phyloP scores from a whole-genome alignment of 2,888 invertebrate genomes.

The Drosophila greeni region DNA sequence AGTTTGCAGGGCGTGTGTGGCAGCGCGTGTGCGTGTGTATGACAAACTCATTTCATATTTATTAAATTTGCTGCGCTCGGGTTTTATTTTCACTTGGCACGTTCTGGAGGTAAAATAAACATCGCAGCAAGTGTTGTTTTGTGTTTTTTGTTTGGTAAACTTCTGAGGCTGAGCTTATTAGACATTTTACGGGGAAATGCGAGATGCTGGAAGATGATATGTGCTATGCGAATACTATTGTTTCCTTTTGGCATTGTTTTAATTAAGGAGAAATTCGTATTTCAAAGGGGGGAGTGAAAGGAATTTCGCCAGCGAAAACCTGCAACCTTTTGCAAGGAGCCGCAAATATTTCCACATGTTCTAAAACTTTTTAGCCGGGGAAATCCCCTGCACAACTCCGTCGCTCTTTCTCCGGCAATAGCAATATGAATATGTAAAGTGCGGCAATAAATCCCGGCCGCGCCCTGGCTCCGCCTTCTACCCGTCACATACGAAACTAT shows the following conservation, averaged over 20 bases:
- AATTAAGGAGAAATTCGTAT: slow-evolving; percentile 14
- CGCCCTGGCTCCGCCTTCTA: not conserved
- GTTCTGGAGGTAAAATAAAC: slow-evolving; percentile 59
- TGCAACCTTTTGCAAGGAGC: not conserved
- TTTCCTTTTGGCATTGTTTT: slow-evolving; percentile 12
- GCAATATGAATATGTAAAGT: slow-evolving; percentile 10
- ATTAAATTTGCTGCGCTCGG: slow-evolving; percentile 63
- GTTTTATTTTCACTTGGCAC: slow-evolving; percentile 68
- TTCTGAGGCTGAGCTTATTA: slow-evolving; percentile 12
- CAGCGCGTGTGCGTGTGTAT: slow-evolving; percentile 47
- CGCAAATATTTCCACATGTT: slow-evolving; percentile 18
- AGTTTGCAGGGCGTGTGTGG: slow-evolving; percentile 2
- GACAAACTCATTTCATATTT: slow-evolving; percentile 70
- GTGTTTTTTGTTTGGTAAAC: slow-evolving; percentile 20
- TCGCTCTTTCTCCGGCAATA: slow-evolving; percentile 3
- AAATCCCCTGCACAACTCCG: slow-evolving; percentile 5
- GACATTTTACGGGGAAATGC: slow-evolving; percentile 6
- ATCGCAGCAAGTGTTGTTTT: slow-evolving; percentile 33
- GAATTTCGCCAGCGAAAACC: slow-evolving; percentile 5
- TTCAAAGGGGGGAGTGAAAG: not conserved
- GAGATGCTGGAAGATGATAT: slow-evolving; percentile 10
- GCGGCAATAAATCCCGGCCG: slow-evolving; percentile 16
- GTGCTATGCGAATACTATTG: slow-evolving; percentile 15
- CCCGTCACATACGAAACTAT: slow-evolving; percentile 39
- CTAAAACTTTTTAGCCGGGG: slow-evolving; percentile 7